Base-by-base conservation (phyloP, 2,113 vertebrate species). In the Poeciliopsis prolifica region DNA sequence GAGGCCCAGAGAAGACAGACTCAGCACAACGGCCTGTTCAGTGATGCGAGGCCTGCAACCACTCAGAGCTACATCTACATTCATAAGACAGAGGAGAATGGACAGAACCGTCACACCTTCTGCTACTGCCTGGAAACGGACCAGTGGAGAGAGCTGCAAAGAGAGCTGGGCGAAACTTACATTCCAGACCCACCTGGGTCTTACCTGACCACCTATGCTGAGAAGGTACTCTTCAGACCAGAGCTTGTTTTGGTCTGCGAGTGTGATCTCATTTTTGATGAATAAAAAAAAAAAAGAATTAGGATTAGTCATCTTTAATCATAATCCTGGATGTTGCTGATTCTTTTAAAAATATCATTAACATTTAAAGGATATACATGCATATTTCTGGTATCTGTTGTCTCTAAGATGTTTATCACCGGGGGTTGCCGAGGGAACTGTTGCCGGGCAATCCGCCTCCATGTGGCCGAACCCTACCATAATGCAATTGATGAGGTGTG, bases 11-110 rank as follows among this genome's bases (percentile, higher is more conserved):
- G 85, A 84, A 89, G 88, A 71, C 95, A 96, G 67, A 92, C 92
- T 17, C 85, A 91, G 31, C 95, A 94, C 26, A 84, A 91, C 2
- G 97, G 97, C 14, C 88, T 99, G 44, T 97, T 96, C 81, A 92
- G 93, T 10, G 96, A 99, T 28, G 96, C 98, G 75, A 95, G 98
- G 37, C 95, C 95, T 30, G 95, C 97, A 72, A 98, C 98, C 75
- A 96, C 94, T 1, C 95, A 96, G 89, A 97, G 96, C 88, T 99
- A 99, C 4, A 98, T 99, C 89, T 97, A 97, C 82, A 96, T 99
- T 83, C 96, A 97, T 89, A 99, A 99, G 94, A 99, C 97, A 0
- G 97, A 97, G 77, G 97, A 97, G 89, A 94, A 95, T 24, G 93
- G 95, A 68, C 93, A 95, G 86, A 94, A 90, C 28, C 92, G 87